Evolutionary conservation across 1,140 invertebrate genomes (phyloP).

Genomic region (Nasonia vitripennis): DNA sequence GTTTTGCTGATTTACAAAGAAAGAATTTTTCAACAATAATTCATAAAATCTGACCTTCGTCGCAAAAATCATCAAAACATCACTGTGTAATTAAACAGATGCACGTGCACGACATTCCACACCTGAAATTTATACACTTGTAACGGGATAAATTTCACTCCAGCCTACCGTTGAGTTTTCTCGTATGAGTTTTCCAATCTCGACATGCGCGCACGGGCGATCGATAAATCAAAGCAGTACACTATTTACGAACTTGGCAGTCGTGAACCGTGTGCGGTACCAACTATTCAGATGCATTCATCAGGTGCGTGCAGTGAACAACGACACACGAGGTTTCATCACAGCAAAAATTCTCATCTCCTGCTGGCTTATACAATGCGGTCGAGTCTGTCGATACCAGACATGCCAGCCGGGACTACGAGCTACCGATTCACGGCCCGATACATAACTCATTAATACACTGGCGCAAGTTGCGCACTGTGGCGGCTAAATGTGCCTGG

Average conservation of each 20-base stretch:
- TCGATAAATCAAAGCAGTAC: slow-evolving; percentile 15
- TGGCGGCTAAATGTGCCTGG: too few species aligned
- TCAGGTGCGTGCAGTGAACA: not conserved
- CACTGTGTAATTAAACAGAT: too few species aligned
- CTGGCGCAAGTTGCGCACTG: too few species aligned
- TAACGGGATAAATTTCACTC: not conserved
- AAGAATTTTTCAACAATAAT: too few species aligned
- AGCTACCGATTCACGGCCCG: not conserved
- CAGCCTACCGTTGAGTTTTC: not conserved
- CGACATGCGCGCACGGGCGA: not conserved
- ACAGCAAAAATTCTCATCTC: not conserved
- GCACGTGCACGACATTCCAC: too few species aligned
- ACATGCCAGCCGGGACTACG: too few species aligned
- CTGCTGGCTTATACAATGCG: not conserved
- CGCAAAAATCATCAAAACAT: too few species aligned
- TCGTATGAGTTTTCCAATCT: not conserved
- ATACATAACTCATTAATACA: slow-evolving; percentile 1
- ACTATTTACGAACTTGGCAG: slow-evolving; percentile 9
- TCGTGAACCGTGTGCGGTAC: too few species aligned
- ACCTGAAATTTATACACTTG: too few species aligned
- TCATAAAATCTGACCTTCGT: too few species aligned
- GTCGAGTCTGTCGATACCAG: not conserved
- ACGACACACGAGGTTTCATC: not conserved
- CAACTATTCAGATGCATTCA: too few species aligned
- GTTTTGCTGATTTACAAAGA: too few species aligned